Base-by-base conservation (phyloP, 1,140 invertebrate genomes). In the Penaeus chinensis region DNA sequence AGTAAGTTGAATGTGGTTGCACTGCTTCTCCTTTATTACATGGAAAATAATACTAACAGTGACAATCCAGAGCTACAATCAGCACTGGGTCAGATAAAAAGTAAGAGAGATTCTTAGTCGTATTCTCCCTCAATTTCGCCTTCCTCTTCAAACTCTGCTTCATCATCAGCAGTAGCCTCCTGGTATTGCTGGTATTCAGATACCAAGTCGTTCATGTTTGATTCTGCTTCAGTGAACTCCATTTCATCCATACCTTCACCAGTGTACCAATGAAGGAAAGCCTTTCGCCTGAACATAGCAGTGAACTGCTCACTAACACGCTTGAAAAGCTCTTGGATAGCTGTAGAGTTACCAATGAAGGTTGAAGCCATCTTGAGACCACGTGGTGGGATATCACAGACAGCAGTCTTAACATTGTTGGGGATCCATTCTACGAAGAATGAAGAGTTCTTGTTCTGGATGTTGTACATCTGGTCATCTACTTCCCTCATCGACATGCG, bases 241-340 rank as follows among this genome's bases (percentile, higher is more conserved):
- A 87, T 87, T 76, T 87, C 86, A 77, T 87, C 86, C 86, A 87
- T 87, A 63, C 86, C 86, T 60, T 87, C 86, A 20, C 86, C 86
- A 77, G 86, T 87, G 62, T 87, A 87, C 86, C 86, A 87, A 87
- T 87, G 86, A 32, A 87, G 80, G 80, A 87, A 87, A 87, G 86
- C 86, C 61, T 87, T 87, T 4, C 86, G 80, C 80, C 86, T 62
- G 69, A 87, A 87, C 86, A 87, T 87, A 22, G 86, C 86, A 24
- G 86, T 87, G 81, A 87, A 87, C 80, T 87, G 86, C 54, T 87
- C 86, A 27, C 80, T 83, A 24, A 87, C 86, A 37, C 86, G 66
- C 62, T 87, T 87, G 86, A 87, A 87, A 19, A 87, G 71, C 65
- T 87, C 86, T 47, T 87, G 86, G 69, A 87, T 87, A 18, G 86